These are phyloP conservation scores for Copsychus sechellarum DNA, from an alignment of 2,113 vertebrate species.

Conservation along the genomic window DNA sequence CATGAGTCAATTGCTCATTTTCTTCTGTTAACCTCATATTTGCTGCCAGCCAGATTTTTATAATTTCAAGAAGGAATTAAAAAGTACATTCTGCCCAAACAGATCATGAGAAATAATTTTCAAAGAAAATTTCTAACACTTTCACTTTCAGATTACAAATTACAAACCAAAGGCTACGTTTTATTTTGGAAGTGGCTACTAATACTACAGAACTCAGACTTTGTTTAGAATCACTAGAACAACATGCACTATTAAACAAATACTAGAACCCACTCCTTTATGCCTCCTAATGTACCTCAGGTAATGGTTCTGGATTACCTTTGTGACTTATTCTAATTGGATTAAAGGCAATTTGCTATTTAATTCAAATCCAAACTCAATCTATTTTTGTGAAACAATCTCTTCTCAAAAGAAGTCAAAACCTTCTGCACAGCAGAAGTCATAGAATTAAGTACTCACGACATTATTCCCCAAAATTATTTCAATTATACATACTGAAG, in stretches of 20 bases:
- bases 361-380: background rate
- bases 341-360: background rate
- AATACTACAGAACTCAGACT: background rate
- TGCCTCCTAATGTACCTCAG: background rate
- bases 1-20: background rate
- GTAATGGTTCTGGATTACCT: background rate
- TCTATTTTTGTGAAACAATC: background rate
- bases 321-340: background rate
- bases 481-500: background rate
- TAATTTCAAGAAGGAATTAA: background rate
- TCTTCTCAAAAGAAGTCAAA: background rate
- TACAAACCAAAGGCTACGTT: background rate
- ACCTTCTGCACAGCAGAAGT: background rate
- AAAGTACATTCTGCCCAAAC: background rate
- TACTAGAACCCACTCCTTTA: background rate
- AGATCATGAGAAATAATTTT: background rate
- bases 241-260: background rate
- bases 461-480: background rate
- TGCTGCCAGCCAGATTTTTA: background rate
- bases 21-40: background rate
- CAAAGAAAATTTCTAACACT: background rate
- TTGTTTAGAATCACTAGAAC: background rate
- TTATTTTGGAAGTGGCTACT: background rate
- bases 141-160: background rate
- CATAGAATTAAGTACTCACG: background rate